Conservation (phyloP, 2,888 invertebrate species). For the Athetis lepigone region DNA sequence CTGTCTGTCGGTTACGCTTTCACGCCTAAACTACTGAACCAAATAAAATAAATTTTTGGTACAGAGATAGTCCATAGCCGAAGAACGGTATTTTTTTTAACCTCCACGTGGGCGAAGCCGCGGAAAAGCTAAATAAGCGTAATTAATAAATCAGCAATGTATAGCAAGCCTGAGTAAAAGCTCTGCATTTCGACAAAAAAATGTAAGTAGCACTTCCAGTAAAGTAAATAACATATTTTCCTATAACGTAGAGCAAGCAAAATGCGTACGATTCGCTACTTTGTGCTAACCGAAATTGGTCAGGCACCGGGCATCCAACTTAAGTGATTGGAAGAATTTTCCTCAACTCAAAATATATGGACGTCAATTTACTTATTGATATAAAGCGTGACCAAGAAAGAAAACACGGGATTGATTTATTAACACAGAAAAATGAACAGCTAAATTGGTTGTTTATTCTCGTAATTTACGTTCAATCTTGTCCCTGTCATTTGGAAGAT, state of each 20-base stretch:
- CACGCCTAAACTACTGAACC: too few species aligned
- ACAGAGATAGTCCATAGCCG: too few species aligned
- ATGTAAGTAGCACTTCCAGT: constrained; percentile 42
- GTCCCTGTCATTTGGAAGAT: neutral
- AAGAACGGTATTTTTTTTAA: too few species aligned
- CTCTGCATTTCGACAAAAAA: neutral
- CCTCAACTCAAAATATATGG: constrained; percentile 42
- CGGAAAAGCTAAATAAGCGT: too few species aligned
- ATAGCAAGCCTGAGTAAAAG: neutral
- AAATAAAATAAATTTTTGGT: too few species aligned
- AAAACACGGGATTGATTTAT: constrained; percentile 38
- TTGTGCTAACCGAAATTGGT: constrained; percentile 56
- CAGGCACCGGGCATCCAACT: constrained; percentile 50
- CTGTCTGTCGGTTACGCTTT: too few species aligned
- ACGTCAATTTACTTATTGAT: constrained; percentile 38
- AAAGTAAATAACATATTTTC: constrained; percentile 22
- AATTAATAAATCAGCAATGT: too few species aligned
- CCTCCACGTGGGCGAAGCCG: too few species aligned
- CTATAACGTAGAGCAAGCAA: constrained; percentile 40
- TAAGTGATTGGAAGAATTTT: constrained; percentile 62
- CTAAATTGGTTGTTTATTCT: constrained; percentile 10
- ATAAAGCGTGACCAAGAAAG: constrained; percentile 33
- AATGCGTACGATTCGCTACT: constrained; percentile 54
- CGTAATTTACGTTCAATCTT: neutral
- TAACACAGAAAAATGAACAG: constrained; percentile 6